phyloP scores from a whole-genome alignment of 2,797 vertebrate genomes.

The Cuculus canorus region DNA sequence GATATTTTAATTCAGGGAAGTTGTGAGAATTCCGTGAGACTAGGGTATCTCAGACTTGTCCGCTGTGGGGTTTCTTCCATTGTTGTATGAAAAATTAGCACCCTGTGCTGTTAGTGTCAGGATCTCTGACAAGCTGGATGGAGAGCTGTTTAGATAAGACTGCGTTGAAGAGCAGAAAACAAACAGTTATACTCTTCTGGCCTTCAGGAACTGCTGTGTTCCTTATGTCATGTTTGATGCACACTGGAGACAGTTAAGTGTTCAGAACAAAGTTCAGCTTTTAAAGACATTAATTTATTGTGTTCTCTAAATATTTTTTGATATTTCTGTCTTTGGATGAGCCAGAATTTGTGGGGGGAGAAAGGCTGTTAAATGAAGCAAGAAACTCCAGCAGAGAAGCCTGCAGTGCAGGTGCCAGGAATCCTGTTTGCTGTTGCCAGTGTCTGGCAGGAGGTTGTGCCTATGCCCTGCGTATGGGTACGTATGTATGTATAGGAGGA shows the following conservation, averaged over 20 bases:
- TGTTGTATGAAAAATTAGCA: neutral
- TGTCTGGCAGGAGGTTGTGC: neutral
- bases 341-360: neutral
- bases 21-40: neutral
- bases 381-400: neutral
- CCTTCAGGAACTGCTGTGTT: neutral
- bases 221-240: neutral
- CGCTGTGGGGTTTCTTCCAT: neutral
- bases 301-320: neutral
- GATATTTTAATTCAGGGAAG: neutral
- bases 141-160: neutral
- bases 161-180: neutral
- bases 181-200: neutral
- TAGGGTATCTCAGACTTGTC: neutral
- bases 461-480: accelerated
- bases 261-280: neutral
- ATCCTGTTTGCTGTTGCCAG: neutral
- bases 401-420: neutral
- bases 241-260: neutral
- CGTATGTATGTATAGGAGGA: accelerated
- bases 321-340: neutral
- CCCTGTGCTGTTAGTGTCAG: neutral
- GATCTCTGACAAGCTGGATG: neutral
- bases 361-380: neutral
- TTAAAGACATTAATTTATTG: neutral